Conservation (phyloP, 1,140 invertebrate genomes). For the Triops cancriformis region DNA sequence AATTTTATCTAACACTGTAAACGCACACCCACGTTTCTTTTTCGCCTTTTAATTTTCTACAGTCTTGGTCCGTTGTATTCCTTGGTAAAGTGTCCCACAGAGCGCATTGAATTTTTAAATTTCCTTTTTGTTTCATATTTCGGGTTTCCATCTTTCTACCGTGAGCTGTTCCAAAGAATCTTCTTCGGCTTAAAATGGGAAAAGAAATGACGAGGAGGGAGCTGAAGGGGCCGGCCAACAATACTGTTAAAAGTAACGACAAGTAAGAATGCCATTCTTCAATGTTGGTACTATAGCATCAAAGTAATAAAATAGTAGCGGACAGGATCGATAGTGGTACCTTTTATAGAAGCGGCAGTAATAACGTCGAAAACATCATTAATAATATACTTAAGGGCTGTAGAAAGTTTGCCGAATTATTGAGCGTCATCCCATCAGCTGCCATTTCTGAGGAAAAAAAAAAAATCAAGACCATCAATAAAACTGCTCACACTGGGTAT, state of each 20-base stretch:
- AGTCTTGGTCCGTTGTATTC: slow-evolving; percentile 10
- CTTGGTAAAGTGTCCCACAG: background rate
- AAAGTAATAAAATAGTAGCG: background rate
- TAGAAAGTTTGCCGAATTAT: background rate
- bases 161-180: background rate
- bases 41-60: background rate
- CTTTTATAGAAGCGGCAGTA: slow-evolving; percentile 10
- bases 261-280: slow-evolving; percentile 1
- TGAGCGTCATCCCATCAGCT: background rate
- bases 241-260: background rate
- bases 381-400: slow-evolving; percentile 4
- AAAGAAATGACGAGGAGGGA: background rate
- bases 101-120: background rate
- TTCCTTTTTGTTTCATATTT: background rate
- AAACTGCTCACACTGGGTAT: background rate
- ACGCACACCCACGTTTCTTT: background rate
- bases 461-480: background rate
- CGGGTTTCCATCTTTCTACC: background rate
- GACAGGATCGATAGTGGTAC: slow-evolving; percentile 1
- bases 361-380: slow-evolving; percentile 6
- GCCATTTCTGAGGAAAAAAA: background rate
- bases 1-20: background rate
- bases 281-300: background rate
- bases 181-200: background rate
- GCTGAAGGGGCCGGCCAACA: background rate